Base-by-base conservation (phyloP, 2,888 invertebrate genomes). In the Drosophila melanosoma region DNA sequence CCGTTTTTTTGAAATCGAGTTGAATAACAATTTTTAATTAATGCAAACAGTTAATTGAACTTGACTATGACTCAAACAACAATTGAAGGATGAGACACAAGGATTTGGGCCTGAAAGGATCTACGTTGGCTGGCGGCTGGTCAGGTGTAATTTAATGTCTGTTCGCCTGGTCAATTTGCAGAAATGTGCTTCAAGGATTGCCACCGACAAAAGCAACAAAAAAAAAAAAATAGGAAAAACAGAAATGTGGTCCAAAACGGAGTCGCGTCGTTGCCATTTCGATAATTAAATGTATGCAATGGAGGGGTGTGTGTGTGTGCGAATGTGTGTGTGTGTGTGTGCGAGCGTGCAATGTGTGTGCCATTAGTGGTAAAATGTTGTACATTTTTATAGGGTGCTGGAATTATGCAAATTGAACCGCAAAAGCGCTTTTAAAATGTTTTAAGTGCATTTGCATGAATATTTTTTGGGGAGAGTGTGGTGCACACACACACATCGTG, bases 371-470 rank as follows among this genome's bases (percentile, higher is more conserved):
- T 89, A 90, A 87, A 87, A 90, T 87, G 86, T 88, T 90, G 86
- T 90, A 77, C 83, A 90, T 90, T 87, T 87, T 90, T 90, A 83
- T 83, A 88, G 83, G 88, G 90, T 79, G 77, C 89, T 86, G 83
- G 89, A 89, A 87, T 87, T 87, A 87, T 87, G 87, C 90, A 90
- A 87, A 90, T 87, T 90, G 90, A 87, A 89, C 87, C 87, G 87
- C 90, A 87, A 81, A 86, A 85, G 87, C 87, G 87, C 87, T 90
- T 87, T 87, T 90, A 90, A 87, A 87, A 87, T 87, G 87, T 87
- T 87, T 87, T 87, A 87, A 89, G 89, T 87, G 90, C 90, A 87
- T 87, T 87, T 90, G 87, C 87, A 89, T 90, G 89, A 86, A 90
- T 87, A 90, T 90, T 85, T 85, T 84, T 79, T 54, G 86, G 79